A percentile compares a stretch with the other conserved stretches of the same genome.
These are phyloP conservation scores for Ceyx margarethae DNA, from an alignment of 2,113 vertebrate species.

Conservation along the genomic window DNA sequence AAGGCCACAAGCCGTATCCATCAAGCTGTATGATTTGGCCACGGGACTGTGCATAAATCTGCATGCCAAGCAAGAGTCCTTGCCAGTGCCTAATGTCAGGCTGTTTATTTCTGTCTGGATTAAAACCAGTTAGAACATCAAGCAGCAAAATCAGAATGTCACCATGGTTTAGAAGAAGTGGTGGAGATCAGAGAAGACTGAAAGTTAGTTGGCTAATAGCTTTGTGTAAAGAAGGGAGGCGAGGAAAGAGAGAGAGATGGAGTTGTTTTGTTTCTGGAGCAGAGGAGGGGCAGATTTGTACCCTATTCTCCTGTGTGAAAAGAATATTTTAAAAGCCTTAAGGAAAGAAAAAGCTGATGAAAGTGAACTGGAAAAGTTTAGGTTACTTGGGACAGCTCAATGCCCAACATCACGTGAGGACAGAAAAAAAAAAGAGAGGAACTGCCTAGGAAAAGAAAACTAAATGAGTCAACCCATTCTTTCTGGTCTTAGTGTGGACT, in stretches of 20 bases:
- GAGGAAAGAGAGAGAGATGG: neutral
- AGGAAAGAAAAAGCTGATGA: conserved; percentile 1
- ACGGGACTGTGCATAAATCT: neutral
- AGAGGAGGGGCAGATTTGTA: neutral
- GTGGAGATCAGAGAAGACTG: neutral
- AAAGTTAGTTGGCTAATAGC: neutral
- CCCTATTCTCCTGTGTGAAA: neutral
- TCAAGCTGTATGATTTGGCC: conserved; percentile 16
- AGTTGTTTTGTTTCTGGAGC: neutral
- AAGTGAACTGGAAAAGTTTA: neutral
- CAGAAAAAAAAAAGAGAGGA: neutral
- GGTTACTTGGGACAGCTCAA: neutral
- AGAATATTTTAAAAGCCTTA: neutral
- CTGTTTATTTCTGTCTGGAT: neutral
- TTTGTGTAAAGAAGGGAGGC: neutral
- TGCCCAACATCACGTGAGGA: neutral
- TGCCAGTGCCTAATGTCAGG: conserved; percentile 12
- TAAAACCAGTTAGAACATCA: conserved; percentile 37
- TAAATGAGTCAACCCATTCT: neutral
- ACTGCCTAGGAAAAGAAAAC: neutral
- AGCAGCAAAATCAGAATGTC: neutral
- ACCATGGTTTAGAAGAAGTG: neutral
- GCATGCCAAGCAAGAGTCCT: conserved; percentile 17
- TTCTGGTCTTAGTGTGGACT: neutral
- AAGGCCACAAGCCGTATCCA: conserved; percentile 9